Evolutionary conservation across 2,113 vertebrate species (phyloP), one percentile per base, ranked within the genome.

Genomic region (Pterocles orientalis): DNA sequence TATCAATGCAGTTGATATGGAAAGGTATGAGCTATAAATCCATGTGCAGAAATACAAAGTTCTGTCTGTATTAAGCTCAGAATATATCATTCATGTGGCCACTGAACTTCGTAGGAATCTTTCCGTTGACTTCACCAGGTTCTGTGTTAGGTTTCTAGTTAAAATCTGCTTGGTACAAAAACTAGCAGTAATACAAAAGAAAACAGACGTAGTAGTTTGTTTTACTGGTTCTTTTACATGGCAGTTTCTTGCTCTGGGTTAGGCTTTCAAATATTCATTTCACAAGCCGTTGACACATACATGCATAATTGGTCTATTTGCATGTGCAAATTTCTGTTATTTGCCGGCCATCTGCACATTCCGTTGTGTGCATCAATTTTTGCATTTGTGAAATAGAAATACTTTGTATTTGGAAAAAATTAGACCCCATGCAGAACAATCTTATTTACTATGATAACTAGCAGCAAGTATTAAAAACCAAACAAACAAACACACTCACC

Each of bases 321-420:
- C 93, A 68, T 75, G 61, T 91, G 86, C 81, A 92, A 81, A 94
- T 95, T 81, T 86, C 81, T 64, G 0, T 84, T 88, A 71, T 89
- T 81, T 84, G 83, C 47, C 4, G 1, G 39, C 10, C 48, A 56
- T 56, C 94, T 54, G 34, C 64, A 68, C 43, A 25, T 36, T 81
- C 18, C 57, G 31, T 51, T 68, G 56, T 64, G 60, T 71, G 48
- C 45, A 69, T 71, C 56, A 16, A 28, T 8, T 89, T 87, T 82
- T 85, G 43, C 70, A 45, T 78, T 92, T 79, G 73, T 64, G 91
- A 82, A 87, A 56, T 1, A 82, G 51, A 82, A 91, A 82, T 90
- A 56, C 24, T 82, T 64, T 12, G 50, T 53, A 7, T 88, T 45
- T 78, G 36, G 47, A 70, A 43, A 26, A 86, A 75, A 86, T 19